A percentile compares a stretch with the other conserved stretches of the same genome.
phyloP scores from a whole-genome alignment of 1,140 invertebrate genomes.

The Drosophila ananassae region DNA sequence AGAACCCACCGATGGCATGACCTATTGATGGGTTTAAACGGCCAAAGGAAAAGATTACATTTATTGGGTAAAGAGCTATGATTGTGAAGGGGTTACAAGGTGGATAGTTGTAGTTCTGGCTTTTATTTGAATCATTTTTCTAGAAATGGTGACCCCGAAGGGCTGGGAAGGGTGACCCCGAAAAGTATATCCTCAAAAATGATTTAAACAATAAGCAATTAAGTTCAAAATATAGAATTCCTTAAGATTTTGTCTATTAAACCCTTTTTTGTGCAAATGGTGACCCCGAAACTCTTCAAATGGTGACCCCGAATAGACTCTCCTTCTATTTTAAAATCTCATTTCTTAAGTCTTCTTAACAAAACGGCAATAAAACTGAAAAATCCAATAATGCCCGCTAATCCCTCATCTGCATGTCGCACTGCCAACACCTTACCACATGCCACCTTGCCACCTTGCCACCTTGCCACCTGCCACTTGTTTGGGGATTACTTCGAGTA shows the following conservation, averaged over 20 bases:
- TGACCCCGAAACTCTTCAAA: too few species aligned
- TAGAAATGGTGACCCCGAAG: too few species aligned
- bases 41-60: background rate
- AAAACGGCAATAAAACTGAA: background rate
- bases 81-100: too few species aligned
- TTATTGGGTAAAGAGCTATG: background rate
- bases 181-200: too few species aligned
- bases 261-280: too few species aligned
- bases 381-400: constrained; percentile 27
- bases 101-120: too few species aligned
- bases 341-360: background rate
- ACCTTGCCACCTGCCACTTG: constrained; percentile 31
- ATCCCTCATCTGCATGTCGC: constrained; percentile 35
- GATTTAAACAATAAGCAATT: too few species aligned
- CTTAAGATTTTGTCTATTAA: too few species aligned
- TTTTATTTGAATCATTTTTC: too few species aligned
- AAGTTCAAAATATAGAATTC: too few species aligned
- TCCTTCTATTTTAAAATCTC: background rate
- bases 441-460: constrained; percentile 36
- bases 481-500: constrained; percentile 18
- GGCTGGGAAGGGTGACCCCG: too few species aligned
- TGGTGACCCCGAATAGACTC: too few species aligned
- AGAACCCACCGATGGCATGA: background rate
- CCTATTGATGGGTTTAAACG: background rate
- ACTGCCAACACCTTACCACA: constrained; percentile 40